Evolutionary conservation across 2,888 invertebrate genomes (phyloP).

Genomic region (Monochamus alternatus): DNA sequence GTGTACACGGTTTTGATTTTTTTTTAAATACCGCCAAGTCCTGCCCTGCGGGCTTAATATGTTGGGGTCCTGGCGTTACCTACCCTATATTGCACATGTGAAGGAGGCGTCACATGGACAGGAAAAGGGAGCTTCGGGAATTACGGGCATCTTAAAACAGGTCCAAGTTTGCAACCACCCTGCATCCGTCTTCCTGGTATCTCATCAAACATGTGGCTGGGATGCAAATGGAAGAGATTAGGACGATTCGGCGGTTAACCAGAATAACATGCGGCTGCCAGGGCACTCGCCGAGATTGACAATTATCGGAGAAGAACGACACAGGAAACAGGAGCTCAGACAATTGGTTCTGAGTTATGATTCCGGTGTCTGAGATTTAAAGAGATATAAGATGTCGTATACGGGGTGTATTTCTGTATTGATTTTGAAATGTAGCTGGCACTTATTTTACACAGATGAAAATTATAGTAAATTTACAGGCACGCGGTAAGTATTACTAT

Average conservation of each 20-base stretch:
- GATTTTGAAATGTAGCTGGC: too few species aligned
- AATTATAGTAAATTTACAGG: too few species aligned
- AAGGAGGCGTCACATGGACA: constrained; percentile 32
- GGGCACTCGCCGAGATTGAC: constrained; percentile 3
- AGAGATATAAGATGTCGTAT: background rate
- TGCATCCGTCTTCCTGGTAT: constrained; percentile 27
- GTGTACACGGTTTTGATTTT: too few species aligned
- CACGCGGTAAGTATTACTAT: too few species aligned
- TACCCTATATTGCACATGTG: constrained; percentile 12
- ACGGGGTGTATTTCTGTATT: too few species aligned
- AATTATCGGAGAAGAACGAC: constrained; percentile 10
- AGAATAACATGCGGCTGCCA: constrained; percentile 30
- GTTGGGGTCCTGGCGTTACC: background rate
- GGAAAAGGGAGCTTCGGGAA: constrained; percentile 8
- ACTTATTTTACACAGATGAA: too few species aligned
- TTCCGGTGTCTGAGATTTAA: constrained; percentile 1
- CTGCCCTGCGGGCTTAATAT: background rate
- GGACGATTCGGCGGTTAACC: constrained; percentile 25
- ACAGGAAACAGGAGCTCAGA: constrained; percentile 34
- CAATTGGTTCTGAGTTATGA: constrained; percentile 19
- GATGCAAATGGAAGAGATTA: constrained; percentile 31
- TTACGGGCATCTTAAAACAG: constrained; percentile 29
- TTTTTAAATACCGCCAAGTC: background rate
- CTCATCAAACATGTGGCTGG: constrained; percentile 26
- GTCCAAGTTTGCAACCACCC: constrained; percentile 37